Conservation (phyloP, 2,113 vertebrate genomes). For the Oryzias celebensis region DNA sequence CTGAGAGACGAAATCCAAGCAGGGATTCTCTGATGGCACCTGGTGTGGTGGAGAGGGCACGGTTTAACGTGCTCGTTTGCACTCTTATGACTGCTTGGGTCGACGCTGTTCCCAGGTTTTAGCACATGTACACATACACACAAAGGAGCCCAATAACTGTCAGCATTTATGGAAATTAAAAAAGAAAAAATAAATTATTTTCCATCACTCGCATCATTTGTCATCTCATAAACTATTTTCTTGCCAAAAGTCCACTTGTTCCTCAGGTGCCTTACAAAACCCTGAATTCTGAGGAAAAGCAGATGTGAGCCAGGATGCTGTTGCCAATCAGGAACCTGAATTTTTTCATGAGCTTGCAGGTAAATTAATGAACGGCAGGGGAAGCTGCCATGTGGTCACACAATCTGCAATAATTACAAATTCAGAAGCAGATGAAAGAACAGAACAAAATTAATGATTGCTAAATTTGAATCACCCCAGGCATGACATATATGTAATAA, state of each 20-base stretch:
- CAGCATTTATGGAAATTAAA: slow-evolving; percentile 42
- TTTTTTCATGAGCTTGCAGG: slow-evolving; percentile 34
- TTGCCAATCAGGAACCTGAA: slow-evolving; percentile 51
- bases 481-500: neutral
- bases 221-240: slow-evolving; percentile 24
- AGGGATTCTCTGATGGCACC: slow-evolving; percentile 46
- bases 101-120: slow-evolving; percentile 7
- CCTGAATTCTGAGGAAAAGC: slow-evolving; percentile 29
- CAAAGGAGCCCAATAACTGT: slow-evolving; percentile 27
- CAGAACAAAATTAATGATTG: slow-evolving; percentile 47
- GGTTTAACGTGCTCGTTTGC: slow-evolving; percentile 38
- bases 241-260: slow-evolving; percentile 36
- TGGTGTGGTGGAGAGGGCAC: slow-evolving; percentile 16
- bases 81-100: slow-evolving; percentile 13
- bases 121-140: slow-evolving; percentile 12
- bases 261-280: slow-evolving; percentile 13
- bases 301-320: slow-evolving; percentile 42
- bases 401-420: slow-evolving; percentile 33
- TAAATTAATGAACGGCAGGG: slow-evolving; percentile 50
- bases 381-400: slow-evolving; percentile 20
- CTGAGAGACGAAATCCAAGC: slow-evolving; percentile 19
- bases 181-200: slow-evolving; percentile 4
- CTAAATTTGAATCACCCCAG: neutral
- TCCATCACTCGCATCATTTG: slow-evolving; percentile 8
- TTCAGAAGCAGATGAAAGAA: slow-evolving; percentile 48